phyloP scores from a whole-genome alignment of 2,113 vertebrate genomes.

The Malurus alboscapulatus region DNA sequence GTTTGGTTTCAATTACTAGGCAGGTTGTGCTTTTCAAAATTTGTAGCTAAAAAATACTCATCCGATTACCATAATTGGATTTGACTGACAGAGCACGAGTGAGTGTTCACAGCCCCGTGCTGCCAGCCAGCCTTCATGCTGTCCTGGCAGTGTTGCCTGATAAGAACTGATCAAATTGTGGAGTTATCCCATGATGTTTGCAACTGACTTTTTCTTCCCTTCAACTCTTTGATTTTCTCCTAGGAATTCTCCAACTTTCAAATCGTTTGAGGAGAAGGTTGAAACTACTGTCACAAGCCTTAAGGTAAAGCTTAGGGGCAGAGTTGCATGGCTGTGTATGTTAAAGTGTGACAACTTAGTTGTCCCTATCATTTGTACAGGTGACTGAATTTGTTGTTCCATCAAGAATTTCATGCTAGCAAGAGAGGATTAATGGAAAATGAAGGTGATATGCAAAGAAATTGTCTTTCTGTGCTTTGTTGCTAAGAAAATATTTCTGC shows the following conservation, averaged over 20 bases:
- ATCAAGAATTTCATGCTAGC: not conserved
- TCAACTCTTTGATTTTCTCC: constrained; percentile 10
- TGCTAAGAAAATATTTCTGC: not conserved
- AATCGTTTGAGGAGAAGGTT: constrained; percentile 96
- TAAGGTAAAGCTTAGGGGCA: constrained; percentile 81
- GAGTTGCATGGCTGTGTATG: not conserved
- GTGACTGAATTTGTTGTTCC: not conserved
- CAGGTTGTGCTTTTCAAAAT: not conserved
- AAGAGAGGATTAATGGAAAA: not conserved
- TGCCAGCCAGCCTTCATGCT: not conserved
- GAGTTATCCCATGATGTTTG: not conserved
- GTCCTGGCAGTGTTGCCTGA: not conserved
- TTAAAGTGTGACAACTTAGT: not conserved
- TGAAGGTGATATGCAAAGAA: not conserved
- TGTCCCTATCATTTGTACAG: not conserved
- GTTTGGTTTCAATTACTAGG: not conserved
- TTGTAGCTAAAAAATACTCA: not conserved
- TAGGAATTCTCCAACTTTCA: constrained; percentile 97
- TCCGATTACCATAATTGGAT: not conserved
- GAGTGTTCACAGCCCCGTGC: not conserved
- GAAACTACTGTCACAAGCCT: constrained; percentile 93
- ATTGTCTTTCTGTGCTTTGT: not conserved
- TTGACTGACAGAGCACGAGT: not conserved
- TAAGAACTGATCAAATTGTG: not conserved
- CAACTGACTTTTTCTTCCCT: constrained; percentile 38